Evolutionary conservation across 2,113 vertebrate species (phyloP).

Genomic region (Glaucomys volans): DNA sequence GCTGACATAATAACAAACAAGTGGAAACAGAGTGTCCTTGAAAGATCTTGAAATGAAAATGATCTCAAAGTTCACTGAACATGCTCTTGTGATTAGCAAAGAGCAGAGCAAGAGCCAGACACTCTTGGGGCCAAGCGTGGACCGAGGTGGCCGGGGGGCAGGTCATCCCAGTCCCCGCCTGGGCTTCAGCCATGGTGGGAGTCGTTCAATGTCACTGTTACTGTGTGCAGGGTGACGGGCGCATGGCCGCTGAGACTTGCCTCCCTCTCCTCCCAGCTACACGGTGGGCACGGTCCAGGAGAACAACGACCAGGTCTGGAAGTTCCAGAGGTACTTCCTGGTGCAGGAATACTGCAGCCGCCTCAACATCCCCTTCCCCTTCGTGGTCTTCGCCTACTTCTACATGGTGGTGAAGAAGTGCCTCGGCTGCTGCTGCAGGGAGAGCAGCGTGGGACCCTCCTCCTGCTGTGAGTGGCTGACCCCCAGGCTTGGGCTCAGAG

Average conservation of each 20-base stretch:
- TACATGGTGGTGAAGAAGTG: slow-evolving; percentile 87
- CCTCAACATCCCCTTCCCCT: slow-evolving; percentile 89
- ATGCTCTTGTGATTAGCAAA: not conserved
- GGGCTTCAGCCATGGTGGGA: accelerated
- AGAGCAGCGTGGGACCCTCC: slow-evolving; percentile 49
- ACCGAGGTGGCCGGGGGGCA: accelerated
- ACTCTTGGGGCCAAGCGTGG: not conserved
- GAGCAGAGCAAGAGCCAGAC: not conserved
- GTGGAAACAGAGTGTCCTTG: not conserved
- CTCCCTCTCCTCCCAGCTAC: slow-evolving; percentile 81
- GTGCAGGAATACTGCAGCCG: slow-evolving; percentile 90
- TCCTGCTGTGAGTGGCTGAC: slow-evolving; percentile 86
- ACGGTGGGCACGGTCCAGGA: slow-evolving; percentile 89
- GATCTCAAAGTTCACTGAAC: not conserved
- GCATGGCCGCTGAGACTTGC: not conserved
- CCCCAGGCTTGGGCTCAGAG: accelerated
- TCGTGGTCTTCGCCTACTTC: slow-evolving; percentile 89
- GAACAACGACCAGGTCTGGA: slow-evolving; percentile 91
- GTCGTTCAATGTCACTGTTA: accelerated
- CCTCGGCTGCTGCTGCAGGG: slow-evolving; percentile 86
- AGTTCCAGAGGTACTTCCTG: slow-evolving; percentile 90
- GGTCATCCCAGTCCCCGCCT: accelerated
- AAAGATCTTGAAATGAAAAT: not conserved
- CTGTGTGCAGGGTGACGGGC: accelerated
- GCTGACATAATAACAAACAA: not conserved